Evolutionary conservation across 2,113 vertebrate genomes (phyloP).

Genomic region (Neoarius graeffei): DNA sequence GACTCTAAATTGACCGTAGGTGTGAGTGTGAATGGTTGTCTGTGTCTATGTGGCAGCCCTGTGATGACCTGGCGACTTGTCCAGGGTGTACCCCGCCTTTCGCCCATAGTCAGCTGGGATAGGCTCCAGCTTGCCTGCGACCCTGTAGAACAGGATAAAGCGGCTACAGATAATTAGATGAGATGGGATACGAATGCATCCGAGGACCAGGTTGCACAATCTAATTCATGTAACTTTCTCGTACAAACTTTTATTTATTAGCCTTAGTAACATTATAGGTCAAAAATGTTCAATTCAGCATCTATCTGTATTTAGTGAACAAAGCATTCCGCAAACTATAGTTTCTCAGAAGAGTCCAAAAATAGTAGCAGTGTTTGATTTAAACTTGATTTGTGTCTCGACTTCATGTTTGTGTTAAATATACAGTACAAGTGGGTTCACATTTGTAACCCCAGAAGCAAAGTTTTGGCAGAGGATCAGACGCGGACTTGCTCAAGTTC

Average conservation of each 20-base stretch:
- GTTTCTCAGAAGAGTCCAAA: background rate
- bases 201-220: background rate
- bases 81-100: too few species aligned
- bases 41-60: too few species aligned
- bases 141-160: too few species aligned
- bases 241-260: background rate
- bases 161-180: too few species aligned
- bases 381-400: conserved; percentile 17
- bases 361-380: background rate
- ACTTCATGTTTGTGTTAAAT: conserved; percentile 7
- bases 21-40: too few species aligned
- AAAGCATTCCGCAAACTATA: background rate
- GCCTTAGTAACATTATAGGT: background rate
- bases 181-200: background rate
- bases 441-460: background rate
- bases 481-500: conserved; percentile 1
- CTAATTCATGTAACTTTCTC: background rate
- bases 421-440: background rate
- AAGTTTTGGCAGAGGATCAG: background rate
- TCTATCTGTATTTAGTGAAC: background rate
- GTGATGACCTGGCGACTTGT: too few species aligned
- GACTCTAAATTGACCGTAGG: too few species aligned
- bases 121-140: too few species aligned
- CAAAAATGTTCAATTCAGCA: background rate
- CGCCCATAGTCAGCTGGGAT: too few species aligned